These are phyloP conservation scores for Poeciliopsis turneri DNA, from an alignment of 2,797 vertebrate species.

Conservation along the genomic window DNA sequence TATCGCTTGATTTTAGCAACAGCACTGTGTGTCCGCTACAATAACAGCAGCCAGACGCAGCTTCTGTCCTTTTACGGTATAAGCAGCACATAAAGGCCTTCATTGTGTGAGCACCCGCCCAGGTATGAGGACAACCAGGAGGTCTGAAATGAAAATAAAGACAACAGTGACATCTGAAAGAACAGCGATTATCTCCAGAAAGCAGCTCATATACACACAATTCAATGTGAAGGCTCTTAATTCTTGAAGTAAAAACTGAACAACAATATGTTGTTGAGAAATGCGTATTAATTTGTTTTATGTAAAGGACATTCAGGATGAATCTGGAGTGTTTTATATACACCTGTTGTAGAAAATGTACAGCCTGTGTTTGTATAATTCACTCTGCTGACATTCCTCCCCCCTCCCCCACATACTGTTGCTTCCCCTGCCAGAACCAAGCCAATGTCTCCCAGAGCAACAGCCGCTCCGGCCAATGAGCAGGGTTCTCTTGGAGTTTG, in stretches of 20 bases:
- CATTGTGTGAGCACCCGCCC: not conserved
- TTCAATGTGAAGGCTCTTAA: slow-evolving; percentile 9
- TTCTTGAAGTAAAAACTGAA: not conserved
- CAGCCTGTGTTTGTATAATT: slow-evolving; percentile 19
- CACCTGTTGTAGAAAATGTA: slow-evolving; percentile 6
- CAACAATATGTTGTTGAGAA: not conserved
- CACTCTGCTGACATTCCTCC: slow-evolving; percentile 58
- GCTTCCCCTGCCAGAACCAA: slow-evolving; percentile 67
- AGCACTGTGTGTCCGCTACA: not conserved
- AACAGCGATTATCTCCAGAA: not conserved
- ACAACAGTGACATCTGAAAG: not conserved
- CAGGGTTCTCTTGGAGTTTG: slow-evolving; percentile 28
- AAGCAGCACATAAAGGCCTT: not conserved
- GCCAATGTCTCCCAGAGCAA: slow-evolving; percentile 64
- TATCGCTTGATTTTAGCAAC: not conserved
- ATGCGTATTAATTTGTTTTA: not conserved
- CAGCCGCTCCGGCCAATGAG: slow-evolving; percentile 45
- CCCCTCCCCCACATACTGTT: slow-evolving; percentile 46
- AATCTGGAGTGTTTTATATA: not conserved
- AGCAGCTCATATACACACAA: not conserved
- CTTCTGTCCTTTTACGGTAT: not conserved
- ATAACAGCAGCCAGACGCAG: not conserved
- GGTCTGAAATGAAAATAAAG: not conserved
- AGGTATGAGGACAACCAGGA: not conserved
- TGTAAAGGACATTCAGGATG: not conserved